Conservation (phyloP, 1,140 invertebrate species). For the Steinernema khuongi region DNA sequence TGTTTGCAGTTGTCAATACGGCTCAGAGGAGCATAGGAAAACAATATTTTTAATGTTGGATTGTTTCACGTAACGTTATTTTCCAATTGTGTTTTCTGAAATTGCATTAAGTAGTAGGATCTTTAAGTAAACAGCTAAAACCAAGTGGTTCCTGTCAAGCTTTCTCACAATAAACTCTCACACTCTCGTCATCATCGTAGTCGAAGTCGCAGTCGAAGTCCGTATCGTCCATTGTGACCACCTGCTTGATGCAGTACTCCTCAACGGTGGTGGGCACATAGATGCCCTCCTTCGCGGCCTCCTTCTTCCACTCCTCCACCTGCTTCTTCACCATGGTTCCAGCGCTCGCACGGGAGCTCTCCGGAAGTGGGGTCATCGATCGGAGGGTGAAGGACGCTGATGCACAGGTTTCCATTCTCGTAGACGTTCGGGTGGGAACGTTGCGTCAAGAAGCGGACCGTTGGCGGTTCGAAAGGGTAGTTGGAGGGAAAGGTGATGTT, state of each 20-base stretch:
- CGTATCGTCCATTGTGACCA: constrained; percentile 59
- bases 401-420: constrained; percentile 96
- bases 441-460: constrained; percentile 91
- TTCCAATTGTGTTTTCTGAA: too few species aligned
- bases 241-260: constrained; percentile 80
- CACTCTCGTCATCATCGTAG: not conserved
- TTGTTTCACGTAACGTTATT: too few species aligned
- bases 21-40: too few species aligned
- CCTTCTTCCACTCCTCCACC: constrained; percentile 80
- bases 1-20: too few species aligned
- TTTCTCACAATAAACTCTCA: too few species aligned
- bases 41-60: too few species aligned
- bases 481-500: constrained; percentile 10
- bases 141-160: too few species aligned
- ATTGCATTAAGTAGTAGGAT: too few species aligned
- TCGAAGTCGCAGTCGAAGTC: not conserved
- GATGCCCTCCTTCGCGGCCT: constrained; percentile 90
- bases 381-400: constrained; percentile 94
- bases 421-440: constrained; percentile 99
- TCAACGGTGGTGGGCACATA: constrained; percentile 88
- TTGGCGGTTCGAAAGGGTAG: constrained; percentile 94
- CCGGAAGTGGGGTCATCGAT: constrained; percentile 95
- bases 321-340: constrained; percentile 74
- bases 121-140: too few species aligned
- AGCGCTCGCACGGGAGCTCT: constrained; percentile 91